These are phyloP conservation scores for Tinea semifulvella DNA, from an alignment of 2,888 invertebrate genomes.

Conservation along the genomic window DNA sequence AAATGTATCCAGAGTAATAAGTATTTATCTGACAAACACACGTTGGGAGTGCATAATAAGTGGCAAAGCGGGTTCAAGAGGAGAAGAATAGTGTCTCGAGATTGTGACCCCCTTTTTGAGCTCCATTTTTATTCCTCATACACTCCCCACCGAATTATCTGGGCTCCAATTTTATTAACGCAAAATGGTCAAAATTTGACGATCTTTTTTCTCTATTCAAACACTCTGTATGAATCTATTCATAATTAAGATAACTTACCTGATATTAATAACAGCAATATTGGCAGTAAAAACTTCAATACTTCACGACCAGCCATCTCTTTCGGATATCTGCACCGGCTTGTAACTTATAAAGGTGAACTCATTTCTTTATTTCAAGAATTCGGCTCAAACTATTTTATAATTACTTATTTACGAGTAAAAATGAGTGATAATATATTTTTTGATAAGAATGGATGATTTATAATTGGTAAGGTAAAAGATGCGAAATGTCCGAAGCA, in stretches of 20 bases:
- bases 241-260: slow-evolving; percentile 2
- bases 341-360: no score
- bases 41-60: background rate
- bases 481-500: background rate
- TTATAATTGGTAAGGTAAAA: background rate
- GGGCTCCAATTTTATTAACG: no score
- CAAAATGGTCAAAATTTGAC: no score
- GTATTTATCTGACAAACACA: background rate
- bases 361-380: slow-evolving; percentile 3
- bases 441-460: background rate
- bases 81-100: no score
- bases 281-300: background rate
- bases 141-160: no score
- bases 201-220: no score
- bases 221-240: no score
- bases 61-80: background rate
- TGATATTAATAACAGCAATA: background rate
- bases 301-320: background rate
- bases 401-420: background rate
- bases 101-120: no score
- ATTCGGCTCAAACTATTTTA: no score
- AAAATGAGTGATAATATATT: background rate
- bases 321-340: no score
- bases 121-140: no score
- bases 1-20: no score